Percentiles rank a stretch among this genome's conserved stretches.
phyloP scores from a whole-genome alignment of 1,140 invertebrate species.

The Camponotus pennsylvanicus region DNA sequence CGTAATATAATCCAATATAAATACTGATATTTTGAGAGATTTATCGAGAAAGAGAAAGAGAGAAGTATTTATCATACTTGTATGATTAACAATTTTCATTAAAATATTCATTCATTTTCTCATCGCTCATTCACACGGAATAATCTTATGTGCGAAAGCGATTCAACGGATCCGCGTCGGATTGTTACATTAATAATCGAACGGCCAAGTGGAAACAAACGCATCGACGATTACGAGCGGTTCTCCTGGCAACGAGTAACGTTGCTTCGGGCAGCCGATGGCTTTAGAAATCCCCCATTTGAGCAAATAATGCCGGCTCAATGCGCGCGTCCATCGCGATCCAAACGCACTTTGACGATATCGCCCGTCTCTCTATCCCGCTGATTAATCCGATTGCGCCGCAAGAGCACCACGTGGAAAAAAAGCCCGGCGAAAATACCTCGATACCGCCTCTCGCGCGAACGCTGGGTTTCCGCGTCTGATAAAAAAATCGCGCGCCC shows the following conservation, averaged over 20 bases:
- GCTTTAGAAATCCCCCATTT: conserved; percentile 6
- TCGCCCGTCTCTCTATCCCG: conserved; percentile 38
- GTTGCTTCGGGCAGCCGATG: no score
- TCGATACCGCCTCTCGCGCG: not conserved
- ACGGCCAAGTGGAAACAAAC: not conserved
- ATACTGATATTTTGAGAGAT: not conserved
- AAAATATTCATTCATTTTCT: not conserved
- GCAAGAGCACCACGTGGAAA: conserved; percentile 26
- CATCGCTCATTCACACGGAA: conserved; percentile 1
- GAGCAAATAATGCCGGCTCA: conserved; percentile 8
- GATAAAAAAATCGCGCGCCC: conserved; percentile 34
- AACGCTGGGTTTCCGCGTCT: conserved; percentile 18
- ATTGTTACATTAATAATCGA: conserved; percentile 21
- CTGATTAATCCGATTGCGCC: conserved; percentile 61
- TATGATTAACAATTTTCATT: not conserved
- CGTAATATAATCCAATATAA: no score
- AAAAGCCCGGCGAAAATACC: conserved; percentile 26
- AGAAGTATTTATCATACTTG: not conserved
- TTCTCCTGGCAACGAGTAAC: not conserved
- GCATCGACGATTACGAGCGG: conserved; percentile 12
- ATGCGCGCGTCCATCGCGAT: conserved; percentile 26
- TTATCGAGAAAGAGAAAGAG: not conserved
- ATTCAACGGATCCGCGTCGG: not conserved
- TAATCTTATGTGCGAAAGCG: not conserved
- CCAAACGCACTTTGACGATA: conserved; percentile 55